phyloP scores from a whole-genome alignment of 2,113 vertebrate species.

The Cebus imitator region DNA sequence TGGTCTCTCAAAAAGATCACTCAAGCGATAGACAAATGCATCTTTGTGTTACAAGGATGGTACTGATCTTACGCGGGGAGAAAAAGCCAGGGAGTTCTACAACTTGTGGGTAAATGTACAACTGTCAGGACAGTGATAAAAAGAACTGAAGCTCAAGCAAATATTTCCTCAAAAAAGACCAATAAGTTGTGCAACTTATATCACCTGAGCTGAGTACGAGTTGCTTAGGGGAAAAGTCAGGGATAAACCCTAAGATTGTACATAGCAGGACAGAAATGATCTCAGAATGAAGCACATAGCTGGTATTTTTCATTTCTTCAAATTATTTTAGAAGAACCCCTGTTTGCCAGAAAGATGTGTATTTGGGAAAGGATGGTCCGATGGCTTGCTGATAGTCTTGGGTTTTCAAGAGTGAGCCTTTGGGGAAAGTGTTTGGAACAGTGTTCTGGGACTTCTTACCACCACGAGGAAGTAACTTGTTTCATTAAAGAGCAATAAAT shows the following conservation, averaged over 20 bases:
- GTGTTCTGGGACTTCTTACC: conserved; percentile 17
- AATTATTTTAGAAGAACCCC: neutral
- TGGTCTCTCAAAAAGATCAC: conserved; percentile 3
- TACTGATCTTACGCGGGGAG: neutral
- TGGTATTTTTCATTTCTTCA: neutral
- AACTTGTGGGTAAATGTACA: neutral
- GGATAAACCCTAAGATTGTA: neutral
- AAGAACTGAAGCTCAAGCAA: conserved; percentile 3
- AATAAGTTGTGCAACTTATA: conserved; percentile 11
- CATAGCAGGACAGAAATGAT: neutral
- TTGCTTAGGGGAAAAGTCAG: neutral
- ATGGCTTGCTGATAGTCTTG: neutral
- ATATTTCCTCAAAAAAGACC: conserved; percentile 35
- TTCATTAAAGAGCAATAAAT: neutral
- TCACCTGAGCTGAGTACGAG: neutral
- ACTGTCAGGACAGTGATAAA: neutral
- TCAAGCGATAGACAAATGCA: neutral
- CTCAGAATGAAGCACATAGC: neutral
- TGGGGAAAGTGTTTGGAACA: neutral
- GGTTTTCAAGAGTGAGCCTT: conserved; percentile 9
- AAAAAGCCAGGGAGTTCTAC: neutral
- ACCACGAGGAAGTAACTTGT: neutral
- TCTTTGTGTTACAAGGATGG: neutral
- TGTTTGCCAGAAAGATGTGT: neutral
- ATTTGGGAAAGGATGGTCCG: neutral